Base-by-base conservation (phyloP, 2,797 vertebrate genomes). In the Falco novaeseelandiae region DNA sequence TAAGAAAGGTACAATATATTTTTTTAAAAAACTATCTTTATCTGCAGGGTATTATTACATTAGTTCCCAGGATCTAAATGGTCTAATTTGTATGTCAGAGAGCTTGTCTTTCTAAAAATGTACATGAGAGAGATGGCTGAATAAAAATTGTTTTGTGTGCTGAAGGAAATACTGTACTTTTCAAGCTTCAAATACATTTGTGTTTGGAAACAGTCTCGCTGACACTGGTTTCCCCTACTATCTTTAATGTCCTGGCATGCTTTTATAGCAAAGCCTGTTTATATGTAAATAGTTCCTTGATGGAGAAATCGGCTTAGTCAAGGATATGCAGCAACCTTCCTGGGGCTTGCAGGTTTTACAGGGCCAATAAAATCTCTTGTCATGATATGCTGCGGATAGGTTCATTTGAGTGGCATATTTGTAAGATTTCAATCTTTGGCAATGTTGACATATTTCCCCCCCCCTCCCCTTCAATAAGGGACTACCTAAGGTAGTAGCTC, bases 191-290 rank as follows among this genome's bases (percentile, higher is more conserved):
- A 20, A 78, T 83, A 3, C 2, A 2, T 42, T 85, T 77, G 10
- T 34, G n/a, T 92, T 89, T 78, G 65, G 52, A 81, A 92, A 32
- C 25, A n/a, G 27, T 62, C 57, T 93, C 13, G 8, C n/a, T 5
- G 17, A 27, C 9, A 26, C 59, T 90, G 84, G 59, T 83, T 76
- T 81, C 22, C 21, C 36, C 27, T 9, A 52, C 46, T 77, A 8
- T 71, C 40, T 80, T 63, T 38, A 83, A 61, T 90, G 72, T 42
- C 30, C 3, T 14, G 65, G 65, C 34, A 81, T 54, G 27, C 65
- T 83, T 78, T 70, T 72, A 11, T 48, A 88, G 77, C 69, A 62
- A 90, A 76, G 25, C 51, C 38, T 93, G 69, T 94, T 94, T 93
- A 38, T 84, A 70, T 90, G 79, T 83, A 94, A 90, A 90, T 80